Percentiles rank a stretch among this genome's conserved stretches.
These are phyloP conservation scores for Tyrannus savana DNA, from an alignment of 2,113 vertebrate genomes.

Conservation along the genomic window DNA sequence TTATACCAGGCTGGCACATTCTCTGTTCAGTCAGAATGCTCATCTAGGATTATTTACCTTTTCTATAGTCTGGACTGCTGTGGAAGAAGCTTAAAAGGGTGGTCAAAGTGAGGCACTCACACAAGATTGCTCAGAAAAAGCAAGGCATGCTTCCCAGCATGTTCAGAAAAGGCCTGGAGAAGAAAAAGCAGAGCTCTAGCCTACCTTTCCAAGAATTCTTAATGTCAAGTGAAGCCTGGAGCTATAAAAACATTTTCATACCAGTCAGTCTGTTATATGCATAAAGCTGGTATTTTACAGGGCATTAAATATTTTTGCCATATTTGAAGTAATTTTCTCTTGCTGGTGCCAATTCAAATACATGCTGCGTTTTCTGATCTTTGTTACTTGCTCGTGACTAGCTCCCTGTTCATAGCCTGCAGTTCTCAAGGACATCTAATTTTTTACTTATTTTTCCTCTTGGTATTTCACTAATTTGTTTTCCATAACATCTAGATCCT, in stretches of 20 bases:
- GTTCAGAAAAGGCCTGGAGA: not conserved
- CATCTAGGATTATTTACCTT: not conserved
- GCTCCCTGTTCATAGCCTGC: not conserved
- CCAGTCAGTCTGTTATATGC: not conserved
- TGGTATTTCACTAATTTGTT: conserved; percentile 11
- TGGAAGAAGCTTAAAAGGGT: not conserved
- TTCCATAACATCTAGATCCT: conserved; percentile 3
- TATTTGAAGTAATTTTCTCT: conserved; percentile 8
- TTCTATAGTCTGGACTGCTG: not conserved
- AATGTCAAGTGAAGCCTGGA: conserved; percentile 36
- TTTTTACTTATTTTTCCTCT: conserved; percentile 7
- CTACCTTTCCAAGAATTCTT: conserved; percentile 48
- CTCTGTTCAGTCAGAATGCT: not conserved
- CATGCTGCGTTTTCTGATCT: not conserved
- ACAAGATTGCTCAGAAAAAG: not conserved
- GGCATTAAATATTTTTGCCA: conserved; percentile 48
- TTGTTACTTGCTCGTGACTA: conserved; percentile 13
- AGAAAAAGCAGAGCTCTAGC: not conserved
- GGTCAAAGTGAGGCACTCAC: not conserved
- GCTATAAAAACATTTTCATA: conserved; percentile 50
- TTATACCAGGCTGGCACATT: not conserved
- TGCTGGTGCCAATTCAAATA: conserved; percentile 48
- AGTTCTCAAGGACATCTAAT: not conserved
- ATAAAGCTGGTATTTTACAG: conserved; percentile 49
- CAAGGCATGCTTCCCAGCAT: not conserved